Evolutionary conservation across 2,113 vertebrate genomes (phyloP), one percentile per base, ranked within the genome.

Genomic region (Xiphophorus hellerii): DNA sequence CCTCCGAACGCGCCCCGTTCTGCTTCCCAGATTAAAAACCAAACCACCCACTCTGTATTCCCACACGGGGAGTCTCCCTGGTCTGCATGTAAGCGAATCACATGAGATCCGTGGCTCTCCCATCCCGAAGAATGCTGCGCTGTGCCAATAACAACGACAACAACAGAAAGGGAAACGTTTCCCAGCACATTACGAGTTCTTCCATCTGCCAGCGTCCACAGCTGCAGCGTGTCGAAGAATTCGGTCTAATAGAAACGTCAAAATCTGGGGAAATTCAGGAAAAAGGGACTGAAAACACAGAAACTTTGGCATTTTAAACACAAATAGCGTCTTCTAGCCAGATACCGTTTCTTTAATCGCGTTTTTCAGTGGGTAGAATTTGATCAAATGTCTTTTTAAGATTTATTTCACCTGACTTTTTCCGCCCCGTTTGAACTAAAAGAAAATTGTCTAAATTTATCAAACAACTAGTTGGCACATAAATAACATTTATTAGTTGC

Each of bases 21-120:
- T 0, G 5, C 72, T 78, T 66, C 77, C 65, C 28, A 58, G 66
- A 82, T 25, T 27, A 31, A 62, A 35, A 81, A 66, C 66, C 25
- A 39, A 20, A 35, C 62, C 61, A 22, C 44, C 48, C 66, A 30
- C 27, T 13, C 31, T 35, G 30, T 30, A 15, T 30, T 30, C 28
- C 29, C 13, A 63, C 28, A 30, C 5, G 1, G 29, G 29, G 29
- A 35, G 13, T 17, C 25, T 28, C 61, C 37, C 69, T 3, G 22
- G 6, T 44, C 35, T 5, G 39, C 39, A 30, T 4, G 27, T 71
- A 67, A 82, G 81, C 70, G 39, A 25, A 62, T 29, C 66, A 73
- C 4, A 63, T 63, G 29, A 58, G 51, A n/a, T 77, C 66, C 27
- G 58, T n/a, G 54, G 73, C 60, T 69, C 74, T 20, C 22, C 48